These are phyloP conservation scores for Brenthis hecate DNA, from an alignment of 2,888 invertebrate genomes.

Conservation along the genomic window DNA sequence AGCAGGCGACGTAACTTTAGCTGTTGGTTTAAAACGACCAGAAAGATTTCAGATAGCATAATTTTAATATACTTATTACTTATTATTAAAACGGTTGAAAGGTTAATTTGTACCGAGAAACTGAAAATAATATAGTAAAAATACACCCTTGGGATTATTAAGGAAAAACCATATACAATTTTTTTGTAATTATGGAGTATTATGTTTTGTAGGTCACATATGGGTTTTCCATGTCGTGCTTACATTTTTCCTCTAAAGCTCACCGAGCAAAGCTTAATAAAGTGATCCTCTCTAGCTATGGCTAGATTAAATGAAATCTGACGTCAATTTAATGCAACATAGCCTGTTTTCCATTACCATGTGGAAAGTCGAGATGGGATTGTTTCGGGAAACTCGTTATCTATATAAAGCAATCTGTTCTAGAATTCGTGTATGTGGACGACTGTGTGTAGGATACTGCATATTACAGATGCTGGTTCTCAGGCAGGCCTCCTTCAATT, in stretches of 20 bases:
- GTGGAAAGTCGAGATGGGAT: background rate
- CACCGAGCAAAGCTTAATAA: slow-evolving; percentile 1
- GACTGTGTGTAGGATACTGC: too few relatives aligned
- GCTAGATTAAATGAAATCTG: background rate
- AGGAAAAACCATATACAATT: too few relatives aligned
- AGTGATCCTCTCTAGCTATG: background rate
- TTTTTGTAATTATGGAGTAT: background rate
- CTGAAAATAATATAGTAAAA: too few relatives aligned
- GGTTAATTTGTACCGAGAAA: background rate
- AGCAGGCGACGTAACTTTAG: background rate
- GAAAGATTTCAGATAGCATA: background rate
- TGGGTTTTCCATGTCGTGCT: background rate
- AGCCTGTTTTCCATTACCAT: background rate
- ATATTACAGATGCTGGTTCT: too few relatives aligned
- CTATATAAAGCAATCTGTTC: too few relatives aligned
- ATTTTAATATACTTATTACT: too few relatives aligned
- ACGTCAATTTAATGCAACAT: slow-evolving; percentile 6
- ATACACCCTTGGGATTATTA: too few relatives aligned
- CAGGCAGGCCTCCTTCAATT: too few relatives aligned
- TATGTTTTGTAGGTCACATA: slow-evolving; percentile 1
- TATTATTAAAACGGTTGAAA: background rate
- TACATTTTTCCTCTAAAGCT: slow-evolving; percentile 1
- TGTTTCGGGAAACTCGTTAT: background rate
- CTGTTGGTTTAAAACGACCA: background rate
- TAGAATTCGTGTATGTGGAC: too few relatives aligned